Conservation (phyloP, 35 echinoderm and acorn worm genomes). For the Nesometra sesokonis region DNA sequence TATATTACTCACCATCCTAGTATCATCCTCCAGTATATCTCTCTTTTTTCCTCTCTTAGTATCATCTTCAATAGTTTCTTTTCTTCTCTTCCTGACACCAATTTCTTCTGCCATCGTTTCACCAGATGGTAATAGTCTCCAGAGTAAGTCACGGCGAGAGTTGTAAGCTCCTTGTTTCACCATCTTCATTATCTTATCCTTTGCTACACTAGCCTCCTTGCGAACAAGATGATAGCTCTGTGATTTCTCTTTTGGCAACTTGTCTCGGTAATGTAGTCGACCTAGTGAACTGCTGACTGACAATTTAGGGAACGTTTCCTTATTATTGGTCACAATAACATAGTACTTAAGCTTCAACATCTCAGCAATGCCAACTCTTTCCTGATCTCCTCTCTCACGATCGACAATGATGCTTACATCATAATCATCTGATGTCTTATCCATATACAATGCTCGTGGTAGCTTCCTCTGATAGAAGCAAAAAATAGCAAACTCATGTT, state of each 20-base stretch:
- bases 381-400: background rate
- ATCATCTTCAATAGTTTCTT: background rate
- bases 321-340: conserved; percentile 73
- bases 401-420: background rate
- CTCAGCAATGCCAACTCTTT: background rate
- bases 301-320: conserved; percentile 43
- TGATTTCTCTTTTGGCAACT: conserved; percentile 9
- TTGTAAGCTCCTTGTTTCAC: conserved; percentile 51
- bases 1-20: background rate
- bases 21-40: conserved; percentile 35
- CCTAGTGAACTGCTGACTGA: background rate
- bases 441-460: background rate
- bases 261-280: background rate
- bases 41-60: conserved; percentile 15
- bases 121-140: conserved; percentile 43
- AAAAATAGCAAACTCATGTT: conserved; percentile 41
- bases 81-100: background rate
- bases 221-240: conserved; percentile 33
- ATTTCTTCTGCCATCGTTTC: conserved; percentile 23
- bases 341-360: conserved; percentile 68
- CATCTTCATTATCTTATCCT: conserved; percentile 45
- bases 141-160: conserved; percentile 79
- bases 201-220: conserved; percentile 34
- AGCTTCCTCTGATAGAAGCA: background rate
- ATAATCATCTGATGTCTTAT: background rate